A percentile compares a stretch with the other conserved stretches of the same genome.
These are phyloP conservation scores for Lathronympha strigana DNA, from an alignment of 2,888 invertebrate species.

Conservation along the genomic window DNA sequence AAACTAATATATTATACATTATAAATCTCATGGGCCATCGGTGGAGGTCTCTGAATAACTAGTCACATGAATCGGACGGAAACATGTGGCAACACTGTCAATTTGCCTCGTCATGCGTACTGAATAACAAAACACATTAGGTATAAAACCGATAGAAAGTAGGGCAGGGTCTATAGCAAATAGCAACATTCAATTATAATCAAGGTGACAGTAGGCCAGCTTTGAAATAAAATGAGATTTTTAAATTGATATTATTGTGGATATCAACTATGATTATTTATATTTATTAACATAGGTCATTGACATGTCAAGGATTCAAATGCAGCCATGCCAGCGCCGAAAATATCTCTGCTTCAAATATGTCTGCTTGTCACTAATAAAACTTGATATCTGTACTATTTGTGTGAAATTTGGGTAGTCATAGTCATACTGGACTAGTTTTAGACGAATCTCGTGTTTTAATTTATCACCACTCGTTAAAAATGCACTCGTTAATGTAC, in stretches of 20 bases:
- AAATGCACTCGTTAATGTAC: no score
- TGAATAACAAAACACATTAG: slow-evolving; percentile 24
- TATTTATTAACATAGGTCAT: no score
- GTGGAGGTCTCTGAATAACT: not conserved
- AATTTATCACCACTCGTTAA: no score
- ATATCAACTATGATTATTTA: not conserved
- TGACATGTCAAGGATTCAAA: no score
- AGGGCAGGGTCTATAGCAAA: slow-evolving; percentile 26
- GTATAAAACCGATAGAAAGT: slow-evolving; percentile 33
- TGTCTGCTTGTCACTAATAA: no score
- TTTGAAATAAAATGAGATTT: not conserved
- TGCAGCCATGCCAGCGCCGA: no score
- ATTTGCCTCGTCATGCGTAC: slow-evolving; percentile 15
- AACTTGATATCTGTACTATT: no score
- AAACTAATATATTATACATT: no score
- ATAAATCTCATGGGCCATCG: not conserved
- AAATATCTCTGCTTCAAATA: no score
- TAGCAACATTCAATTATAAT: slow-evolving; percentile 19
- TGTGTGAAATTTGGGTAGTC: no score
- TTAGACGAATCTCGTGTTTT: no score
- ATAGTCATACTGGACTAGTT: no score
- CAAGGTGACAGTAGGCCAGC: slow-evolving; percentile 13
- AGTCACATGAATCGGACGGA: slow-evolving; percentile 4
- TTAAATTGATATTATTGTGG: not conserved
- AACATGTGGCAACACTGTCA: slow-evolving; percentile 13